Base-by-base conservation (phyloP, 2,113 vertebrate genomes). In the Ramphastos sulfuratus region DNA sequence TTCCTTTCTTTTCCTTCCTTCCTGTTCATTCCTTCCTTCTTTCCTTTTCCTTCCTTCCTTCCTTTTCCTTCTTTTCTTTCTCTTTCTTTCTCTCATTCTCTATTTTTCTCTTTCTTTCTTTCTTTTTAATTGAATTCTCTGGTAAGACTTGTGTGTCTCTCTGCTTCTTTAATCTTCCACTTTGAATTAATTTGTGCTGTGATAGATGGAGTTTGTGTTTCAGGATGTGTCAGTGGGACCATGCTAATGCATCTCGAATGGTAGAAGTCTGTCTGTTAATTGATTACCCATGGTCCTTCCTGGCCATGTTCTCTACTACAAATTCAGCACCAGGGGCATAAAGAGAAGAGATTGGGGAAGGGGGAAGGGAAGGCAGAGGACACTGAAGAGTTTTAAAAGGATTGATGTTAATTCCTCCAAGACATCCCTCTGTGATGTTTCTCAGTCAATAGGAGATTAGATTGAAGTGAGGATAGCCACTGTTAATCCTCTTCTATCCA, bases 361-460 rank as follows among this genome's bases (percentile, higher is more conserved):
- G 24, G 20, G 21, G 17, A 67, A 66, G n/a, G 35, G 58, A 89
- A 82, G 63, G 23, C 35, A 85, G 27, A 94, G 96, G 31, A 14
- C 37, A 66, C 48, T 87, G 86, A 94, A 85, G 89, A 95, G 52
- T 89, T 95, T 94, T 93, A 85, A 95, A 96, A 65, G 92, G 94
- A 97, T 97, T 97, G 97, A 83, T 95, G 91, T 73, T 97, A 97
- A 98, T 97, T 96, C 97, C 91, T 97, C 60, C 77, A 92, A 93
- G 97, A 92, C 12, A 0, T 88, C 60, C 85, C 85, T 85, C 35
- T 95, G 89, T 94, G 94, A 92, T 96, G 64, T 95, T 96, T 97
- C 88, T 90, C 89, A 70, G 96, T 97, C 96, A 97, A 96, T 97
- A 96, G 79, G 67, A 96, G 97, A 97, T 97, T 97, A 97, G 93